Base-by-base conservation (phyloP, 1,140 invertebrate genomes). In the Contarinia nasturtii region DNA sequence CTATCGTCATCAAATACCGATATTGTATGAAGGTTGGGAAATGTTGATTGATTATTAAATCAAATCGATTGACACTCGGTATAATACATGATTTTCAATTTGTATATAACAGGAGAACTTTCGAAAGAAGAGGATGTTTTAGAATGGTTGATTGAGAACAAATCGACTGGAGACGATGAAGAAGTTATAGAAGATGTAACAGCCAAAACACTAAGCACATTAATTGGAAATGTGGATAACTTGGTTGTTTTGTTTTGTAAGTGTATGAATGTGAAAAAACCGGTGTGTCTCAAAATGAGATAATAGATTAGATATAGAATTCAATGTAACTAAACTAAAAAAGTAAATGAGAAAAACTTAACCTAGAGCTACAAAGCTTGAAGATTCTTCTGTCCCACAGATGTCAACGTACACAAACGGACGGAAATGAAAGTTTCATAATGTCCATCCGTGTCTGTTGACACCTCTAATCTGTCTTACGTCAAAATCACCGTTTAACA, bases 121-220 rank as follows among this genome's bases (percentile, higher is more conserved):
- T 86, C 81, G 48, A 79, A 76, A 55, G 89, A 93, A 66, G 87
- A 92, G 64, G 86, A 91, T 64, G 88, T 94, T 7, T 67, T 94
- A 53, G 86, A 93, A 64, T 93, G 89, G 89, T 67, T 93, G 55
- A 82, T 92, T 46, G 78, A 83, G 51, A 90, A 90, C 64, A 90
- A 91, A 66, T 89, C 84, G 40, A 89, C 84, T 42, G 88, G 86
- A 46, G 86, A 89, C 58, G 88, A 91, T 60, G 87, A 88, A 58
- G 88, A 92, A 60, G 80, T 89, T 44, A 93, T 94, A 53, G 89
- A 94, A 69, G 86, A 92, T 61, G 88, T 94, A 12, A 88, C 85
- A 0, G 74, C 81, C 2, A 88, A 88, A 67, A 87, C 86, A 18
- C 67, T 93, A 38, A 77, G 82, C 49, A 88, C 86, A 11, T 71